Base-by-base conservation (phyloP, 2,113 vertebrate genomes). In the Colistium nudipinnis region DNA sequence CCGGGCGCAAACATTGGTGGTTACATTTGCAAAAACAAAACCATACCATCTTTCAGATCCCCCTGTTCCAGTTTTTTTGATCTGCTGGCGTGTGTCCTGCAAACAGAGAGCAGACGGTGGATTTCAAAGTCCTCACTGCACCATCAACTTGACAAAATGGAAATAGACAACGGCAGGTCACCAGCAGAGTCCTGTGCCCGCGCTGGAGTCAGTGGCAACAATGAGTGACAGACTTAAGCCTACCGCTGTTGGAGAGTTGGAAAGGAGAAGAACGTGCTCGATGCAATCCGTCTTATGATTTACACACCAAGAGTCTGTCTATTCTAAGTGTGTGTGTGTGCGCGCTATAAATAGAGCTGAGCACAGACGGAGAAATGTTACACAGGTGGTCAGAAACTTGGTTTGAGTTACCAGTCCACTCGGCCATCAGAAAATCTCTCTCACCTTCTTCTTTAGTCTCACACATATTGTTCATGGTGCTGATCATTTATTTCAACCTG, bases 281-380 rank as follows among this genome's bases (percentile, higher is more conserved):
- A 31, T 22, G 3, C 14, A 13, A 43, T 44, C 27, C 4, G 64
- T 59, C 80, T 62, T 62, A 36, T 49, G 56, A 51, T 69, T 66
- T 53, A 53, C 41, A 68, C 48, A 76, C 43, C 22, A 19, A 63
- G 35, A 67, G 61, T 69, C 14, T 70, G 61, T 63, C 16, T 53
- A 35, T 68, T 59, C 53, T 61, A 67, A 62, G 11, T 54, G n/a
- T 54, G 52, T 54, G 57, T 78, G 52, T 63, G 47, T 75, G 57
- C 62, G 59, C 72, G 71, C 81, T 88, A 89, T 83, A 76, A 87
- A 90, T 89, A 89, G 85, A 81, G 52, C 66, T 2, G 19, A 25
- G 69, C 0, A 22, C 66, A 52, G 68, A 61, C 70, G 6, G 17
- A 78, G 84, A 81, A 76, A 88, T 80, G 77, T 68, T 68, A 67